Evolutionary conservation across 2,113 vertebrate species (phyloP).

Genomic region (Oreochromis aureus): DNA sequence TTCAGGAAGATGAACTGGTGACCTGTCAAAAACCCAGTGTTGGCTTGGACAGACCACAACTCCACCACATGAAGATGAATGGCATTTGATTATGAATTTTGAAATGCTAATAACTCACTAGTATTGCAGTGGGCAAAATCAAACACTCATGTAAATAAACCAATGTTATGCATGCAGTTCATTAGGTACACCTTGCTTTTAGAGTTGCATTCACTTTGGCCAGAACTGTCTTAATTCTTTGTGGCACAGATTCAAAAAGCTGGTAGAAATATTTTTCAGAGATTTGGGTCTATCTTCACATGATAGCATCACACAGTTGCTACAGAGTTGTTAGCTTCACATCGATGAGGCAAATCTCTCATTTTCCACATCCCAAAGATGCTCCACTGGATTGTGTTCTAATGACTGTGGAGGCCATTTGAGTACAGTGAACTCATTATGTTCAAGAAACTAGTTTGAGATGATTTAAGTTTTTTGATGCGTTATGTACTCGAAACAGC

Average conservation of each 20-base stretch:
- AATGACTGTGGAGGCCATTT: neutral
- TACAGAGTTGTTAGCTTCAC: neutral
- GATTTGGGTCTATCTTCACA: neutral
- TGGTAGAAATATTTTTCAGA: neutral
- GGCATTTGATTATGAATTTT: neutral
- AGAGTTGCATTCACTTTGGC: neutral
- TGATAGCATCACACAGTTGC: neutral
- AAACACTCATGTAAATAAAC: neutral
- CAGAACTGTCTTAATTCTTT: neutral
- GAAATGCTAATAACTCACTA: neutral
- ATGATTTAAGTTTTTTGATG: neutral
- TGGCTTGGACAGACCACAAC: neutral
- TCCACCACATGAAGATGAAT: neutral
- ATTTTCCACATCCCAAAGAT: neutral
- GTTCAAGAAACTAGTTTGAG: neutral
- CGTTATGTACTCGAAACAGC: neutral
- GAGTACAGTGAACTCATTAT: neutral
- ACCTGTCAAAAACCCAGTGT: neutral
- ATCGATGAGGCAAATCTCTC: neutral
- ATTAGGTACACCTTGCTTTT: neutral
- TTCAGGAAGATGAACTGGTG: neutral
- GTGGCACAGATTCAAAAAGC: neutral
- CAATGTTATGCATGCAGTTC: neutral
- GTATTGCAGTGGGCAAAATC: neutral
- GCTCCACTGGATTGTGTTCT: neutral